Evolutionary conservation across 2,888 invertebrate species (phyloP), one percentile per base, ranked within the genome.

Genomic region (Nematopogon swammerdamellus): DNA sequence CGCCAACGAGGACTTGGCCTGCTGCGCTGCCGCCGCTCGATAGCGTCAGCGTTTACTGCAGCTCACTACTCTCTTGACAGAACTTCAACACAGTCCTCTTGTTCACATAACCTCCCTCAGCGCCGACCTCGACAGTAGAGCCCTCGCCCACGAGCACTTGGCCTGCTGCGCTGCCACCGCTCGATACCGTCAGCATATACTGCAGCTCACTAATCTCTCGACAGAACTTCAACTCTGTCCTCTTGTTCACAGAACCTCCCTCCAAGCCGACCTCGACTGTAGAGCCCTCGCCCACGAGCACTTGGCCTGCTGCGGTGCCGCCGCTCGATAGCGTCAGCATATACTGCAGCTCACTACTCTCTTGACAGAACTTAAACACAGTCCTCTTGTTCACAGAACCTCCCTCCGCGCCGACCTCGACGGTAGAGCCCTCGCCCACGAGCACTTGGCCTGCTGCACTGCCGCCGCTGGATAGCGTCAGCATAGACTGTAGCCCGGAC

Each of bases 401-500:
- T 4, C 25, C 25, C 5, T 10, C 25, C 5, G 25, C 10, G 25
- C 10, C 68, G 0, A 63, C 67, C 42, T 67, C 67, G 11, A 65
- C 65, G 29, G 74, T 72, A 50, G 58, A 63, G 2, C 69, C 69
- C 49, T 61, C 65, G 16, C 68, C 68, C 11, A 58, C 63, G 51
- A 52, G 54, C 57, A 54, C 49, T 51, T 75, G 75, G 74, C 68
- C 74, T 8, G 65, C 63, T 18, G 64, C 70, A 36, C 64, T 70
- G 46, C 70, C 73, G 45, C 72, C 76, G 3, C 64, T 75, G 43
- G 77, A 77, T 65, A 72, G 70, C 47, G 63, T 77, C 19, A 60
- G 71, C 2, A 73, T 80, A 25, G 63, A 70, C 59, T 79, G 80
- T 61, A 77, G 77, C 58, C 64, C 68, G 53, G 80, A 80, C 62